Percentiles rank a stretch among this genome's conserved stretches.
phyloP scores from a whole-genome alignment of 2,797 vertebrate species.

The Hemitrygon akajei region DNA sequence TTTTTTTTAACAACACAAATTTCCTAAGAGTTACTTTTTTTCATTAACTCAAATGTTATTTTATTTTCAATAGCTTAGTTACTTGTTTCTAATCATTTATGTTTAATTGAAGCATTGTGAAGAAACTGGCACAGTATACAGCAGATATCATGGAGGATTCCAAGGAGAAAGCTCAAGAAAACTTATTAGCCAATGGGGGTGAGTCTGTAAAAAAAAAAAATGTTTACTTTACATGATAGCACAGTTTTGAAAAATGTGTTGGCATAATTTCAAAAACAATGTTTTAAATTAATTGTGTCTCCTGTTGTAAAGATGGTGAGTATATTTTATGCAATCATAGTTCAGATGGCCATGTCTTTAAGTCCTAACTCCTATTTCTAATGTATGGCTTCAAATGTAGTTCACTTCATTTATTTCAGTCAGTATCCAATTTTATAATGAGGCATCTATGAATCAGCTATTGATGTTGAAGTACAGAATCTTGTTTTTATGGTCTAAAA shows the following conservation, averaged over 20 bases:
- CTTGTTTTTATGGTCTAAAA: neutral
- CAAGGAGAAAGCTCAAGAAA: constrained; percentile 76
- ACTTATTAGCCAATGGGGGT: constrained; percentile 78
- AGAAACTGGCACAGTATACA: constrained; percentile 76
- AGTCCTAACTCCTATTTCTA: neutral
- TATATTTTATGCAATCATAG: neutral
- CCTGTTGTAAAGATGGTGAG: neutral
- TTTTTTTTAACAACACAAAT: neutral
- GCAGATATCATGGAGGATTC: constrained; percentile 80
- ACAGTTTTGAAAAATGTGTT: neutral
- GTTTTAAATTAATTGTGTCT: neutral
- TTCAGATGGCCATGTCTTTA: neutral
- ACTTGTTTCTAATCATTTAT: constrained; percentile 20
- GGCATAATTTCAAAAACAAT: neutral
- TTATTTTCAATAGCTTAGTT: neutral
- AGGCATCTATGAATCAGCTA: neutral
- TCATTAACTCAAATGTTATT: neutral
- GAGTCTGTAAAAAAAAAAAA: constrained; percentile 43
- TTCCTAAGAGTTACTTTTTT: neutral
- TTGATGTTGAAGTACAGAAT: neutral
- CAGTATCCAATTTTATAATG: neutral
- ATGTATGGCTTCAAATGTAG: neutral
- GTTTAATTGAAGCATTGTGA: constrained; percentile 67
- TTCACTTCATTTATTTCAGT: neutral
- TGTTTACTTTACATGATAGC: neutral